Evolutionary conservation across 1,140 invertebrate genomes (phyloP).

Genomic region (Luehdorfia chinensis): DNA sequence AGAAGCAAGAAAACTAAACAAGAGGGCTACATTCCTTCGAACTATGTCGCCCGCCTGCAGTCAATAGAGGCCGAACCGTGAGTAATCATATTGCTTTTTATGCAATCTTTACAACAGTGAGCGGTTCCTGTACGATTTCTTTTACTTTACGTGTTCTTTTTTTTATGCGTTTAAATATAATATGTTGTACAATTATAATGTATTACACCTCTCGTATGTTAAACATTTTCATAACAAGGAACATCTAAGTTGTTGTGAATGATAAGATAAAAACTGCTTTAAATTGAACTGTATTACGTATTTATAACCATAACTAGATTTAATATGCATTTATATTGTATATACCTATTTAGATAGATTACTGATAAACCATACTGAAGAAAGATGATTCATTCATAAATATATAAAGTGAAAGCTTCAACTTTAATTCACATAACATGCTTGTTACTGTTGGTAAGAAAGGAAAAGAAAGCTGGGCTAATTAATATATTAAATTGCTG

Average conservation of each 20-base stretch:
- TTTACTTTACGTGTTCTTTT: conserved; percentile 45
- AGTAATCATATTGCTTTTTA: conserved; percentile 79
- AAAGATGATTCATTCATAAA: background rate
- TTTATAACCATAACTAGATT: no score
- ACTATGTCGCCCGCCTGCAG: conserved; percentile 99
- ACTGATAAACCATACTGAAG: background rate
- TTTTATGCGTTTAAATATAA: background rate
- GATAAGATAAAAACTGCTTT: no score
- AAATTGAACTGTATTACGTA: no score
- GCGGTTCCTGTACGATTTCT: conserved; percentile 59
- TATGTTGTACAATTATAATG: no score
- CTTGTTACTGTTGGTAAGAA: background rate
- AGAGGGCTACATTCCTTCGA: conserved; percentile 99
- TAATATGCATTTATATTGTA: no score
- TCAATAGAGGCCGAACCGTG: conserved; percentile 99
- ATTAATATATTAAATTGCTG: background rate
- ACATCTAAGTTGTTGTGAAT: no score
- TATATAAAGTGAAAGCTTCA: background rate
- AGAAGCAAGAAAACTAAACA: conserved; percentile 95
- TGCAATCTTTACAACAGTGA: conserved; percentile 64
- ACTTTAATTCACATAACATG: no score
- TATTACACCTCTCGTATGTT: no score
- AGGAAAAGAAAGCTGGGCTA: background rate
- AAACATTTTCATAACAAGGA: no score
- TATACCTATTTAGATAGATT: background rate